A percentile compares a stretch with the other conserved stretches of the same genome.
Conservation (phyloP, 1,140 invertebrate species). For the Rhynchophorus ferrugineus region DNA sequence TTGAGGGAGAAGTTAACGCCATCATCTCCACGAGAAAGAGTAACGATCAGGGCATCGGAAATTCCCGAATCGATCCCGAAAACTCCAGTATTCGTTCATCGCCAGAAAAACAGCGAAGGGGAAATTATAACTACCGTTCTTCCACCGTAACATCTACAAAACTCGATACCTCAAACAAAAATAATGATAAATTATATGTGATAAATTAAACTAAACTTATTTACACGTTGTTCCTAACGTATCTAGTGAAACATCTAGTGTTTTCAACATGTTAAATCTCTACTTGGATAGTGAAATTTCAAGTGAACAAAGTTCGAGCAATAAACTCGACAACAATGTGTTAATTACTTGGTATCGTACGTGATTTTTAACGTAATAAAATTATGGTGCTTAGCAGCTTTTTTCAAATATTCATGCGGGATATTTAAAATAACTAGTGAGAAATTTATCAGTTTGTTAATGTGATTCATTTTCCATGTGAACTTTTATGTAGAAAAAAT, state of each 20-base stretch:
- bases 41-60: constrained; percentile 56
- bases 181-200: constrained; percentile 30
- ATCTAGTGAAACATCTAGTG: not conserved
- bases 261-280: too few relatives aligned
- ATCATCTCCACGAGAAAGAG: constrained; percentile 49
- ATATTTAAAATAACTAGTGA: too few relatives aligned
- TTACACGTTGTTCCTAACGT: not conserved
- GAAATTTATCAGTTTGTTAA: too few relatives aligned
- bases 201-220: constrained; percentile 32
- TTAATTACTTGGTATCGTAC: too few relatives aligned
- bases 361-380: too few relatives aligned
- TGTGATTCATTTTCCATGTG: too few relatives aligned
- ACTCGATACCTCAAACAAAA: constrained; percentile 29
- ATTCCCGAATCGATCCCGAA: constrained; percentile 51
- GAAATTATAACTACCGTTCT: constrained; percentile 30
- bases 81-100: constrained; percentile 52
- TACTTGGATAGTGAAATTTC: too few relatives aligned
- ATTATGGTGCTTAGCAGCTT: too few relatives aligned
- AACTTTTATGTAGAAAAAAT: too few relatives aligned
- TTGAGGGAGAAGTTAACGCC: not conserved
- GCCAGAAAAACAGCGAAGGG: constrained; percentile 33
- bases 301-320: too few relatives aligned
- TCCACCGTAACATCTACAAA: constrained; percentile 13
- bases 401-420: too few relatives aligned
- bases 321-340: too few relatives aligned